Evolutionary conservation across 2,113 vertebrate genomes (phyloP).

Genomic region (Rhinoptilus africanus): DNA sequence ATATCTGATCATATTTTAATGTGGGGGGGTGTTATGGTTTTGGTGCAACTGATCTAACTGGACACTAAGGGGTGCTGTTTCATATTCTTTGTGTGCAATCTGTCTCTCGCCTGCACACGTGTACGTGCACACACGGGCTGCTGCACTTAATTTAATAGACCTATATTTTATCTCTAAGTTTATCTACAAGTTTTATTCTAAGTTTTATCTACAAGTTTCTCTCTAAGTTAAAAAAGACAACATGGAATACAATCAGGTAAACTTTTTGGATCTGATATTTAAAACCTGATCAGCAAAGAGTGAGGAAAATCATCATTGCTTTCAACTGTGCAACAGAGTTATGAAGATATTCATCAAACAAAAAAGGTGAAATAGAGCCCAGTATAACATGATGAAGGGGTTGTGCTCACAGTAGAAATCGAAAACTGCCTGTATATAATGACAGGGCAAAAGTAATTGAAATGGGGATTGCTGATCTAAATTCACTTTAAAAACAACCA

Average conservation of each 20-base stretch:
- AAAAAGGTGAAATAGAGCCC: neutral
- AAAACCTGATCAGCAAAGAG: conserved; percentile 7
- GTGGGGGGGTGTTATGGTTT: neutral
- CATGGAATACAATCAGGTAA: conserved; percentile 30
- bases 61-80: conserved; percentile 56
- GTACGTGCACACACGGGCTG: rapidly evolving
- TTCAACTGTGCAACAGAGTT: neutral
- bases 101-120: rapidly evolving
- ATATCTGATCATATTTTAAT: neutral
- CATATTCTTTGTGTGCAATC: neutral
- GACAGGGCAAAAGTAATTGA: neutral
- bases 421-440: neutral
- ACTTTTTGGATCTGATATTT: conserved; percentile 25
- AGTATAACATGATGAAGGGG: neutral
- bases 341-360: neutral
- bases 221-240: neutral
- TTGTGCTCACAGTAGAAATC: neutral
- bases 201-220: neutral
- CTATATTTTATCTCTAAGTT: neutral
- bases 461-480: neutral
- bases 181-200: no score
- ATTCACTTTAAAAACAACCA: neutral
- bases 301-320: conserved; percentile 33
- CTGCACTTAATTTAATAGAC: neutral
- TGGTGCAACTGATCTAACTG: neutral